Conservation (phyloP, 2,888 invertebrate genomes). For the Cataglyphis cursor region DNA sequence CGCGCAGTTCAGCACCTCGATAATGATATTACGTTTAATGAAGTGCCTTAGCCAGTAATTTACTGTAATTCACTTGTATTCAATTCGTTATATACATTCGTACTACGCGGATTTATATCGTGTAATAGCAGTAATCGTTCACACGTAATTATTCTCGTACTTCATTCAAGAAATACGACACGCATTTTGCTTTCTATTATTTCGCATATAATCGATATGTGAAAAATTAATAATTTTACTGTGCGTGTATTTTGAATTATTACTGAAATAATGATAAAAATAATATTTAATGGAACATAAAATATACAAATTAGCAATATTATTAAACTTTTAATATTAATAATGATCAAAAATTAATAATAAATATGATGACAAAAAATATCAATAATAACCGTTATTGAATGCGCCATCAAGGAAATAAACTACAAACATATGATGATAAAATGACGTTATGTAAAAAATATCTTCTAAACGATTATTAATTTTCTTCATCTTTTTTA, state of each 20-base stretch:
- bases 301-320: neutral
- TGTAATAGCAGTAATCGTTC: neutral
- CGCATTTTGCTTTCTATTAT: conserved; percentile 4
- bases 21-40: conserved; percentile 45
- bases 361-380: neutral
- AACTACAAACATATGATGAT: neutral
- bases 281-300: neutral
- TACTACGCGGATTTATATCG: conserved; percentile 30
- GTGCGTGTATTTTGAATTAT: neutral
- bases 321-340: conserved; percentile 2
- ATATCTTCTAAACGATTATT: neutral
- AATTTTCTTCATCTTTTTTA: neutral
- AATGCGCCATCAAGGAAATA: neutral
- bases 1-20: conserved; percentile 21
- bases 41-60: conserved; percentile 23
- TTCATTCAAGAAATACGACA: neutral
- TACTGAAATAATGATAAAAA: neutral
- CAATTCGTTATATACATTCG: neutral
- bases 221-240: neutral
- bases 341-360: neutral
- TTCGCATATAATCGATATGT: neutral
- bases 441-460: neutral
- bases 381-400: neutral
- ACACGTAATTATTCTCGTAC: conserved; percentile 17
- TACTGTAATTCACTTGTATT: conserved; percentile 28